A percentile compares a stretch with the other conserved stretches of the same genome.
Evolutionary conservation across 2,888 invertebrate species (phyloP).

Genomic region (Salpingus planirostris): DNA sequence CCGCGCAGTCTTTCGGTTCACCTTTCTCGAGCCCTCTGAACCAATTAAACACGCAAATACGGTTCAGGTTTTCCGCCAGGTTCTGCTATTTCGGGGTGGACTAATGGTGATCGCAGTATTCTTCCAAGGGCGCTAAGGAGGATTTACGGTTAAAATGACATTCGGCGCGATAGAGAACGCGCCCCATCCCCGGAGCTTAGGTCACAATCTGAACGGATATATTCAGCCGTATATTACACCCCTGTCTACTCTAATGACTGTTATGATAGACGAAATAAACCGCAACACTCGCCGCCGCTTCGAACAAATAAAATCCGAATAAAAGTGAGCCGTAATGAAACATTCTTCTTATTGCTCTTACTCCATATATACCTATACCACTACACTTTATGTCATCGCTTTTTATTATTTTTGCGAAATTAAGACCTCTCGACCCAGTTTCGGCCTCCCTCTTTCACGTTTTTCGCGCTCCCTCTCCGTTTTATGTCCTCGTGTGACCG

Average conservation of each 20-base stretch:
- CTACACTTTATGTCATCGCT: slow-evolving; percentile 10
- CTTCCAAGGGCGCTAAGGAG: too few species aligned
- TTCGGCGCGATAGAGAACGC: slow-evolving; percentile 18
- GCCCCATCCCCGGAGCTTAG: slow-evolving; percentile 17
- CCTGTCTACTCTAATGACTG: slow-evolving; percentile 25
- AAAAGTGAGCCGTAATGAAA: slow-evolving; percentile 16
- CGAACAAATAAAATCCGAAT: slow-evolving; percentile 22
- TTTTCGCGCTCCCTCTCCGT: neutral
- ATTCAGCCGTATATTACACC: slow-evolving; percentile 24
- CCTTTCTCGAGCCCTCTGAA: neutral
- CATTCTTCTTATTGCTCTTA: slow-evolving; percentile 10
- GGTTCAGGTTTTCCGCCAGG: too few species aligned
- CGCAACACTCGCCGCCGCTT: slow-evolving; percentile 15
- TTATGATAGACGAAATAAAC: slow-evolving; percentile 24
- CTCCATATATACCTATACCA: slow-evolving; percentile 6
- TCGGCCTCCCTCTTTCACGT: too few species aligned
- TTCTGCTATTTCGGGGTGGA: too few species aligned
- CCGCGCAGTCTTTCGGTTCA: neutral
- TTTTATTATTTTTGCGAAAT: slow-evolving; percentile 11
- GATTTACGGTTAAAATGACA: slow-evolving; percentile 21
- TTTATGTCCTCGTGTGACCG: too few species aligned
- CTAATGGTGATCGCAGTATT: too few species aligned
- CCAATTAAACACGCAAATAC: too few species aligned
- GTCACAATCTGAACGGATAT: slow-evolving; percentile 23
- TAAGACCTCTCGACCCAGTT: slow-evolving; percentile 10